Conservation (phyloP, 2,797 vertebrate genomes). For the Bufotes viridis region DNA sequence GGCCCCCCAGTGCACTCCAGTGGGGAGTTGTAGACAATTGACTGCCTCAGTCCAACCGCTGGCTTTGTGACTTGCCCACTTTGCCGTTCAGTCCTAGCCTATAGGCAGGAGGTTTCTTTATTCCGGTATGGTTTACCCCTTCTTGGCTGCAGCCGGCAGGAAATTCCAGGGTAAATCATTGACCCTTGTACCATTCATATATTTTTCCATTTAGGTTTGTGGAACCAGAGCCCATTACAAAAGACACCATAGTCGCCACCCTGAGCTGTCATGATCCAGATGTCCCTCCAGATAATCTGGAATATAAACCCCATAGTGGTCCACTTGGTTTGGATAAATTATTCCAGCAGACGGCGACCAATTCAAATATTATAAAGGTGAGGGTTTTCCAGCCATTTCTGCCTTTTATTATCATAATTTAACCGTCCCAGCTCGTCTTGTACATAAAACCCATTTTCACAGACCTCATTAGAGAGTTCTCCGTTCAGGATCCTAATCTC, state of each 20-base stretch:
- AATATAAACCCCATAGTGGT: constrained; percentile 47
- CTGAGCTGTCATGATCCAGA: constrained; percentile 62
- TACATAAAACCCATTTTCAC: background rate
- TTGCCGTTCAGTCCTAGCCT: no score
- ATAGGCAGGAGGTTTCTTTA: no score
- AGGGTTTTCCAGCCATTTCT: constrained; percentile 21
- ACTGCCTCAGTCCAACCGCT: no score
- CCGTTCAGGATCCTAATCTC: no score
- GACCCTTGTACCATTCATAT: background rate
- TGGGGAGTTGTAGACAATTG: no score
- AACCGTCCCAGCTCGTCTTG: no score
- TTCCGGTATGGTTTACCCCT: background rate
- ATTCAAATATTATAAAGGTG: constrained; percentile 62
- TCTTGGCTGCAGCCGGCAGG: no score
- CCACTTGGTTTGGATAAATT: constrained; percentile 49
- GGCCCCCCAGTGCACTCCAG: no score
- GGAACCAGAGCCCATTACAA: constrained; percentile 64
- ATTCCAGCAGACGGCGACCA: constrained; percentile 64
- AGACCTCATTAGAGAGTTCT: background rate
- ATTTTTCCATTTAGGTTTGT: constrained; percentile 65
- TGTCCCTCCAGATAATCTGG: constrained; percentile 58
- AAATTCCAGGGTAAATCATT: background rate
- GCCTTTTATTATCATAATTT: background rate
- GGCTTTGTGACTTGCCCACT: no score
- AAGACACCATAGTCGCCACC: constrained; percentile 64